Evolutionary conservation across 1,140 invertebrate genomes (phyloP).

Genomic region (Drosophila varians): DNA sequence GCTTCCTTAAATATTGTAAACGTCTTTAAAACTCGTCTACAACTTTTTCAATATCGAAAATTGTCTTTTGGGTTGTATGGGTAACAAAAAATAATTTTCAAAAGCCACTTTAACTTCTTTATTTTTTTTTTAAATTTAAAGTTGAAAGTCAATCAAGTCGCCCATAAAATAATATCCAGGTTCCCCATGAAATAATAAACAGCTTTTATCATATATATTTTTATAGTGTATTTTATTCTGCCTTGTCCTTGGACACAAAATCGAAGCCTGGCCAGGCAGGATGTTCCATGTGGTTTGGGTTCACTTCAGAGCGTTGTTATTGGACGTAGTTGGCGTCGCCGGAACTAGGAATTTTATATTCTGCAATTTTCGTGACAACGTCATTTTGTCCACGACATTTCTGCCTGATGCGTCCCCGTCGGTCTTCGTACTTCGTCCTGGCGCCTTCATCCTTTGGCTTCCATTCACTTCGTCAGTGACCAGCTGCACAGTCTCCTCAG

Average conservation of each 20-base stretch:
- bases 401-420: conserved; percentile 69
- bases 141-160: too few relatives aligned
- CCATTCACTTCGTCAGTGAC: conserved; percentile 51
- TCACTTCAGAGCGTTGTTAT: conserved; percentile 24
- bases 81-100: too few relatives aligned
- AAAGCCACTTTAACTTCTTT: too few relatives aligned
- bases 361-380: conserved; percentile 83
- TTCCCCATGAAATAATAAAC: too few relatives aligned
- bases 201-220: conserved; percentile 10
- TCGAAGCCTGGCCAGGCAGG: conserved; percentile 55
- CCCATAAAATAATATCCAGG: too few relatives aligned
- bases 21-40: too few relatives aligned
- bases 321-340: conserved; percentile 46
- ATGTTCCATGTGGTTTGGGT: conserved; percentile 64
- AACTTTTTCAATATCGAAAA: too few relatives aligned
- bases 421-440: conserved; percentile 14
- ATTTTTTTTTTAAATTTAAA: too few relatives aligned
- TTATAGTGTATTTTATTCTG: conserved; percentile 62
- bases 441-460: conserved; percentile 8
- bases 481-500: conserved; percentile 36
- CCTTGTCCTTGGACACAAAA: conserved; percentile 70
- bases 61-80: too few relatives aligned
- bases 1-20: too few relatives aligned
- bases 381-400: conserved; percentile 83
- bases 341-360: conserved; percentile 83